Percentiles rank a stretch among this genome's conserved stretches.
Evolutionary conservation across 2,797 vertebrate genomes (phyloP).

Genomic region (Gymnoscopelus microlampas): DNA sequence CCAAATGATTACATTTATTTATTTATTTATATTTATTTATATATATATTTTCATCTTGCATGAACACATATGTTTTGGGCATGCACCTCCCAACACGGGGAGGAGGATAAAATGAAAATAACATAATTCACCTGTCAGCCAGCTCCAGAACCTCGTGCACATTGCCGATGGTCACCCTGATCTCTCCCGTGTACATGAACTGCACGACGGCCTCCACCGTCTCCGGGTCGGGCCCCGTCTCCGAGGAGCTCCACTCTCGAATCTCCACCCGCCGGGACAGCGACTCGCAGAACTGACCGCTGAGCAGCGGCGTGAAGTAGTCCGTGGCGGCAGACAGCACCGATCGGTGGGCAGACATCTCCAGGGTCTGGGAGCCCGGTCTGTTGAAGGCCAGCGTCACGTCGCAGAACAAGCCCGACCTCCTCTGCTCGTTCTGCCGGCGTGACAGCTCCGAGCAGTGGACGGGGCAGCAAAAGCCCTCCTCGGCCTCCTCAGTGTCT

Average conservation of each 20-base stretch:
- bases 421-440: conserved; percentile 94
- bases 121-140: conserved; percentile 87
- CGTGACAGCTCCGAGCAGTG: conserved; percentile 94
- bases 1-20: too few species aligned
- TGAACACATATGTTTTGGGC: too few species aligned
- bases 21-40: too few species aligned
- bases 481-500: conserved; percentile 89
- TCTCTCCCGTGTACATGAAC: conserved; percentile 94
- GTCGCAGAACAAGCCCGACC: conserved; percentile 93
- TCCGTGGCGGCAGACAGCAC: conserved; percentile 93
- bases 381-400: conserved; percentile 92
- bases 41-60: too few species aligned
- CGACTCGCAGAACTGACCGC: conserved; percentile 92
- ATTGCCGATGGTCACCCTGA: conserved; percentile 87
- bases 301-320: conserved; percentile 91
- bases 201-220: conserved; percentile 91
- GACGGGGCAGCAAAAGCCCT: conserved; percentile 89
- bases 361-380: conserved; percentile 78
- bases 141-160: conserved; percentile 94
- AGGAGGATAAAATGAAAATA: too few species aligned
- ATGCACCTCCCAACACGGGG: too few species aligned
- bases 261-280: conserved; percentile 91
- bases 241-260: conserved; percentile 92
- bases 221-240: conserved; percentile 87
- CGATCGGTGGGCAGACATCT: conserved; percentile 91